These are phyloP conservation scores for Delichon dasypus DNA, from an alignment of 2,797 vertebrate species.

Conservation along the genomic window DNA sequence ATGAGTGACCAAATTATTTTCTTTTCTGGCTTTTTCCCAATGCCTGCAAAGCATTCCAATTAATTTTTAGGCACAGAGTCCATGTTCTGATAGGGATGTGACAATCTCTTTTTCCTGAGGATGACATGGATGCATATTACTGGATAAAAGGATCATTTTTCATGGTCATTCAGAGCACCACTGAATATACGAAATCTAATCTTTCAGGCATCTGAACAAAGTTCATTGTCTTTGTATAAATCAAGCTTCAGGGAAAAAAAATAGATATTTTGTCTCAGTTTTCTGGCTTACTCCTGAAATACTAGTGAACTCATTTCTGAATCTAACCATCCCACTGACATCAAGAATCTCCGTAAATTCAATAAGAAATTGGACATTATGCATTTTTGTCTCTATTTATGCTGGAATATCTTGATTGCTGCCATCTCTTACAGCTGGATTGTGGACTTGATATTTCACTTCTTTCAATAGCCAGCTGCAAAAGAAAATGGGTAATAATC, in stretches of 20 bases:
- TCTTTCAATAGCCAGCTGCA: not conserved
- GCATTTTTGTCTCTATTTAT: not conserved
- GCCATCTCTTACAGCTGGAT: not conserved
- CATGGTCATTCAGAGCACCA: constrained; percentile 54
- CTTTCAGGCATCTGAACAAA: constrained; percentile 37
- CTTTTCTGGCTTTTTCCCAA: constrained; percentile 48
- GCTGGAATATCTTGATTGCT: not conserved
- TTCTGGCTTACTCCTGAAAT: not conserved
- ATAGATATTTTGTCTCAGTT: not conserved
- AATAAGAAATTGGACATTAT: not conserved
- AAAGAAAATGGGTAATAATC: not conserved
- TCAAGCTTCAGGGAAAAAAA: constrained; percentile 53
- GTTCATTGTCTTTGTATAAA: constrained; percentile 34
- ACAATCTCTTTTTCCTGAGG: constrained; percentile 52
- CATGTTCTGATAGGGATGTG: constrained; percentile 49
- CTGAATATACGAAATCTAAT: constrained; percentile 40
- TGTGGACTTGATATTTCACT: not conserved
- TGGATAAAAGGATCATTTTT: constrained; percentile 62
- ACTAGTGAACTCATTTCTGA: not conserved
- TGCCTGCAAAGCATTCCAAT: constrained; percentile 62
- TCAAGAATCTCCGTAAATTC: not conserved
- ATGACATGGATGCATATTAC: constrained; percentile 49
- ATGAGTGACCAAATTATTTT: constrained; percentile 55
- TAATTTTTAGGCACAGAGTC: constrained; percentile 44
- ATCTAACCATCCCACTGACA: not conserved